Evolutionary conservation across 2,888 invertebrate species (phyloP).

Genomic region (Quadriops clusia): DNA sequence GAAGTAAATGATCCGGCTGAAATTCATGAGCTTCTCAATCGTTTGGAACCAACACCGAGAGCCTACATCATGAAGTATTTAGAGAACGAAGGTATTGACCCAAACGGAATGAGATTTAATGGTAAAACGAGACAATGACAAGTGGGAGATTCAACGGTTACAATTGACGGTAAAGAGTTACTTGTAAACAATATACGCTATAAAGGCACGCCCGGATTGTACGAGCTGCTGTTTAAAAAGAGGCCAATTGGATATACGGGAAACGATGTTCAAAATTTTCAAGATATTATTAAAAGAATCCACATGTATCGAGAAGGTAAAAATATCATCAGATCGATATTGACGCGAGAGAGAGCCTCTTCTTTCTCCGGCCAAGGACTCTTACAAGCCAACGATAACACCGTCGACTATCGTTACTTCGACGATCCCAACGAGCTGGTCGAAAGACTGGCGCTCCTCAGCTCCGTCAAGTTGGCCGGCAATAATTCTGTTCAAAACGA

Average conservation of each 20-base stretch:
- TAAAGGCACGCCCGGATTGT: slow-evolving; percentile 11
- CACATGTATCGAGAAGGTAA: slow-evolving; percentile 3
- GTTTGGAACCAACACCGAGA: slow-evolving; percentile 2
- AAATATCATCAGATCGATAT: too few species aligned
- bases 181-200: slow-evolving; percentile 5
- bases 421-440: slow-evolving; percentile 9
- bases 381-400: too few species aligned
- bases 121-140: not conserved
- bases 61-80: not conserved
- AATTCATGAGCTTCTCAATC: slow-evolving; percentile 4
- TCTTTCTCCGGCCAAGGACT: too few species aligned
- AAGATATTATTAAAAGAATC: slow-evolving; percentile 8
- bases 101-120: slow-evolving; percentile 3
- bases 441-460: slow-evolving; percentile 7
- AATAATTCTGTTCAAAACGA: slow-evolving; percentile 7
- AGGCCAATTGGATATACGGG: slow-evolving; percentile 7
- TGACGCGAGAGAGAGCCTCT: too few species aligned
- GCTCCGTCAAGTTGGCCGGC: slow-evolving; percentile 4
- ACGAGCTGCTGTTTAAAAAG: slow-evolving; percentile 12
- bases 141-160: slow-evolving; percentile 8
- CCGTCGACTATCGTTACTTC: slow-evolving; percentile 3
- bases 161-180: slow-evolving; percentile 10
- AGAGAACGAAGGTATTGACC: not conserved
- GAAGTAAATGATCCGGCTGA: too few species aligned
- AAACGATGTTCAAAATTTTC: slow-evolving; percentile 7